Percentiles rank a stretch among this genome's conserved stretches.
Evolutionary conservation across 2,113 vertebrate genomes (phyloP).

Genomic region (Atherinomorus stipes): DNA sequence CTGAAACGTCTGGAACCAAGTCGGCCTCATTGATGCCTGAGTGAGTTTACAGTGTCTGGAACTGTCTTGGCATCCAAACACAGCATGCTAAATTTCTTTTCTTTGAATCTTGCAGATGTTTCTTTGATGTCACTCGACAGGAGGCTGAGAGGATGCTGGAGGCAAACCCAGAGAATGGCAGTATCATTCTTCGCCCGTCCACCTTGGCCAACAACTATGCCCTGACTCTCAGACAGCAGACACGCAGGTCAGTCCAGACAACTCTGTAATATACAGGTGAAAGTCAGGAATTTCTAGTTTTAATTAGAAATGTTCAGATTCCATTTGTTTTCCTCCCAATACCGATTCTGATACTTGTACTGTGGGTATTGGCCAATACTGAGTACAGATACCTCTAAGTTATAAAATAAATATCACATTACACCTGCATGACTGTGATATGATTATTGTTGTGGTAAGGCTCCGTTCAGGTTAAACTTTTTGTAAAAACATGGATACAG

Average conservation of each 20-base stretch:
- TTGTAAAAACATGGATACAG: too few species aligned
- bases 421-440: too few species aligned
- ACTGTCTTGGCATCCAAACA: background rate
- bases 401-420: too few species aligned
- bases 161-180: constrained; percentile 63
- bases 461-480: too few species aligned
- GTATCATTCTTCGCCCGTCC: constrained; percentile 78
- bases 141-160: constrained; percentile 74
- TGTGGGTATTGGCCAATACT: too few species aligned
- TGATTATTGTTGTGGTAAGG: too few species aligned
- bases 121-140: constrained; percentile 68
- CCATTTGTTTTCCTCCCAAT: too few species aligned
- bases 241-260: constrained; percentile 49
- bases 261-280: too few species aligned
- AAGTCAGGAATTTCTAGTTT: too few species aligned
- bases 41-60: constrained; percentile 16
- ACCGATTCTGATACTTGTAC: too few species aligned
- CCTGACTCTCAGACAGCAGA: constrained; percentile 63
- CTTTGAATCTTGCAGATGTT: constrained; percentile 65
- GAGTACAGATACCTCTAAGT: too few species aligned
- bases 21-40: background rate
- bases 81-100: background rate
- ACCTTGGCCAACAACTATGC: constrained; percentile 66
- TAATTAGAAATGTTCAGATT: too few species aligned
- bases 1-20: background rate